Conservation (phyloP, 1,140 invertebrate genomes). For the Magallana gigas region DNA sequence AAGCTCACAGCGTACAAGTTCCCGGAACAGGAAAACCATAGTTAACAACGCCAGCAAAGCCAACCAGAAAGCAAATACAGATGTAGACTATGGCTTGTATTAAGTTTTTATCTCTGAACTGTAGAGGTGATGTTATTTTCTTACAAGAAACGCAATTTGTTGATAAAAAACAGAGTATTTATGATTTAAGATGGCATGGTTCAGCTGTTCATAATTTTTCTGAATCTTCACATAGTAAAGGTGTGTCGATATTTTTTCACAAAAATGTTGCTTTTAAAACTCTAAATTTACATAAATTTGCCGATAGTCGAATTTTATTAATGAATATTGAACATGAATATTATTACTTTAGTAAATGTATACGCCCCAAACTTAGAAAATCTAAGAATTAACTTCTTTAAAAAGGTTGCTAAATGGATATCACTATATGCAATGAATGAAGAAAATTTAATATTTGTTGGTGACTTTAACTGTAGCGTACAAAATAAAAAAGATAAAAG, state of each 20-base stretch:
- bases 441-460: not conserved
- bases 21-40: too few species aligned
- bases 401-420: not conserved
- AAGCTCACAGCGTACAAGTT: too few species aligned
- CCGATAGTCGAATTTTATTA: not conserved
- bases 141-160: constrained; percentile 5
- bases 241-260: not conserved
- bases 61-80: too few species aligned
- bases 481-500: not conserved
- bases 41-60: too few species aligned
- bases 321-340: too few species aligned
- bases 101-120: too few species aligned
- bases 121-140: not conserved
- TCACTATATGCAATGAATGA: not conserved
- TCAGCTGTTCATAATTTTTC: not conserved
- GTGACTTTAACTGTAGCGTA: not conserved
- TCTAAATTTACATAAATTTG: not conserved
- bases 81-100: too few species aligned
- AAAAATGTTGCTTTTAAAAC: not conserved
- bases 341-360: too few species aligned
- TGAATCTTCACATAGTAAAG: not conserved
- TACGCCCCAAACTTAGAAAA: too few species aligned
- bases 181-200: not conserved
- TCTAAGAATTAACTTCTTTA: not conserved
- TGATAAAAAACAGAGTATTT: not conserved